These are phyloP conservation scores for Papilio polyxenes DNA, from an alignment of 1,140 invertebrate species.

Conservation along the genomic window DNA sequence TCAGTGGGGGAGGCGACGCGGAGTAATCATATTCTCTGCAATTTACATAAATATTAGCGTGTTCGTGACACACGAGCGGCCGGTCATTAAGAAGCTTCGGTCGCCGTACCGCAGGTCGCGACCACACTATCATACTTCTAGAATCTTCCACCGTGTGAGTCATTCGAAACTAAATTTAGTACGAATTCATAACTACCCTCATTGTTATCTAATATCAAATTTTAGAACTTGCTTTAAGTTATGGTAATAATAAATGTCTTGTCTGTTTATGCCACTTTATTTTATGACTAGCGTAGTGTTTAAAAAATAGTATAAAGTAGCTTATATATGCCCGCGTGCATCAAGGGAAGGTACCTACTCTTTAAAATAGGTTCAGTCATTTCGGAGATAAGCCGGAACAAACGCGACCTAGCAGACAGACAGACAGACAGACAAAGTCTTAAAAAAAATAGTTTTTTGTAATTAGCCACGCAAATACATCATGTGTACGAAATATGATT, in stretches of 20 bases:
- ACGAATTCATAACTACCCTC: not conserved
- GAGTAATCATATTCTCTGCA: slow-evolving; percentile 79
- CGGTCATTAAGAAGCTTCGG: slow-evolving; percentile 64
- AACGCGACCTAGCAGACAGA: no score
- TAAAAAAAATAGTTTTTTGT: no score
- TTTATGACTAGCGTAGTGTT: no score
- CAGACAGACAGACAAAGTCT: no score
- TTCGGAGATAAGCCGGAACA: no score
- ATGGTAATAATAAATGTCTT: not conserved
- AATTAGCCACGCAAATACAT: no score
- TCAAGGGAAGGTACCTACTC: no score
- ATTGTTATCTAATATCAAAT: not conserved
- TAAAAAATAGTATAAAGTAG: no score
- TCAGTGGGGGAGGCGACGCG: slow-evolving; percentile 73
- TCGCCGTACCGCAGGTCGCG: slow-evolving; percentile 42
- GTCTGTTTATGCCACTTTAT: not conserved
- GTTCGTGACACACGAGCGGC: slow-evolving; percentile 72
- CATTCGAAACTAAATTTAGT: slow-evolving; percentile 8
- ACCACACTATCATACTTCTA: slow-evolving; percentile 26
- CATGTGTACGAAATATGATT: no score
- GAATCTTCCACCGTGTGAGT: slow-evolving; percentile 16
- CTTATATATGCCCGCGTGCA: no score
- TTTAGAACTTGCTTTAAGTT: not conserved
- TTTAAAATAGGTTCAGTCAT: no score
- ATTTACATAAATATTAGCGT: slow-evolving; percentile 80